phyloP scores from a whole-genome alignment of 2,888 invertebrate species.

The Orthosia cruda region DNA sequence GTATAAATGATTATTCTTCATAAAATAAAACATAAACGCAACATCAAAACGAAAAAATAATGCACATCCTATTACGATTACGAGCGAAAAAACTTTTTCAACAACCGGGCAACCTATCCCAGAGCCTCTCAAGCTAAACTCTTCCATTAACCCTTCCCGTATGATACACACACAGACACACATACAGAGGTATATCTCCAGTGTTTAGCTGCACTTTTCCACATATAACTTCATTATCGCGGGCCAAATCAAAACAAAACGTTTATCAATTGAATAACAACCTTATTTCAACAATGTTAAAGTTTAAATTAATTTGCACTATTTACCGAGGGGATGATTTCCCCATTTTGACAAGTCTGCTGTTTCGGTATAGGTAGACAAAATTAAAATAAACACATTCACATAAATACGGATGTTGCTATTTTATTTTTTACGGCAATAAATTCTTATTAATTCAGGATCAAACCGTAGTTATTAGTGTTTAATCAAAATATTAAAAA shows the following conservation, averaged over 20 bases:
- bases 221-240: conserved; percentile 72
- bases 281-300: not conserved
- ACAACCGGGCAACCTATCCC: conserved; percentile 2
- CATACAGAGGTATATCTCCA: conserved; percentile 26
- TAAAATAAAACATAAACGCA: too few relatives aligned
- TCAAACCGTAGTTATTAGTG: too few relatives aligned
- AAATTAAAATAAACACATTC: conserved; percentile 82
- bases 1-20: too few relatives aligned
- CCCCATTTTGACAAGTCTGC: conserved; percentile 78
- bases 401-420: conserved; percentile 57
- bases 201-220: conserved; percentile 65
- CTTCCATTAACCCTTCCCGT: conserved; percentile 35
- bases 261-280: conserved; percentile 31
- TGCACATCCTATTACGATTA: too few relatives aligned
- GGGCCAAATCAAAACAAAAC: conserved; percentile 67
- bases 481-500: too few relatives aligned
- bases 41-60: not conserved
- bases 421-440: conserved; percentile 18
- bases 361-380: conserved; percentile 74
- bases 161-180: not conserved
- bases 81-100: not conserved
- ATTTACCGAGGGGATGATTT: conserved; percentile 76
- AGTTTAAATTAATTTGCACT: conserved; percentile 29
- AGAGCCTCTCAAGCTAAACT: conserved; percentile 31
- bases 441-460: not conserved